These are phyloP conservation scores for Uloborus diversus DNA, from an alignment of 1,140 invertebrate species.

Conservation along the genomic window DNA sequence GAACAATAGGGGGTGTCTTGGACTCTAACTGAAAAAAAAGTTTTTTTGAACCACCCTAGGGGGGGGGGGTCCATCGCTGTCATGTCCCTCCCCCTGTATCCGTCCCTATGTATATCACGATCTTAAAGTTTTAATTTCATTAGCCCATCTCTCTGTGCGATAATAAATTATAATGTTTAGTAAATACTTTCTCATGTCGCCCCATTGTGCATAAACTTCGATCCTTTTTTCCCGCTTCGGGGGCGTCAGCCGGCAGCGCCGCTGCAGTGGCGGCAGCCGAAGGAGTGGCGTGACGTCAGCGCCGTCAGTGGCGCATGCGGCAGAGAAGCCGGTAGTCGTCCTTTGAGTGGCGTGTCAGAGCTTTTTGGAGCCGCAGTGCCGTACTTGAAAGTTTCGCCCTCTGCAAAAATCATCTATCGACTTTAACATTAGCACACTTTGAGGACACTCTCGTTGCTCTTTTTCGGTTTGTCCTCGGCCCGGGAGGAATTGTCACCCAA, in stretches of 20 bases:
- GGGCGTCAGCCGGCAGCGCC: neutral
- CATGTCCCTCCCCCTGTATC: no score
- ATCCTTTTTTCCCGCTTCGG: no score
- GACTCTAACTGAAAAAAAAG: no score
- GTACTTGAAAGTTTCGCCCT: conserved; percentile 5
- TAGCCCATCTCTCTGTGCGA: no score
- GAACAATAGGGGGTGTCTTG: no score
- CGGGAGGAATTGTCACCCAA: neutral
- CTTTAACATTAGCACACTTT: conserved; percentile 18
- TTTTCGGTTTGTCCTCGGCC: neutral
- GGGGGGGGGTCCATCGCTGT: no score
- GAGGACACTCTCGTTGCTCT: neutral
- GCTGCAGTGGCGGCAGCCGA: neutral
- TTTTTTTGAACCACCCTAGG: no score
- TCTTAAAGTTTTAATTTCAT: no score
- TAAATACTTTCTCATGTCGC: no score
- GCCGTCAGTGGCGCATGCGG: conserved; percentile 1
- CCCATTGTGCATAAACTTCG: no score
- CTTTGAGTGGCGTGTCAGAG: neutral
- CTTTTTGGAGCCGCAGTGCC: neutral
- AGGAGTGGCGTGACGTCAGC: neutral
- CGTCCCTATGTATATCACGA: no score
- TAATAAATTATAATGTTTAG: no score
- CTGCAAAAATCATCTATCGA: conserved; percentile 14
- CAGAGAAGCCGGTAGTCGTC: neutral